Percentiles rank a stretch among this genome's conserved stretches.
Evolutionary conservation across 2,113 vertebrate genomes (phyloP).

Genomic region (Proterorhinus semilunaris): DNA sequence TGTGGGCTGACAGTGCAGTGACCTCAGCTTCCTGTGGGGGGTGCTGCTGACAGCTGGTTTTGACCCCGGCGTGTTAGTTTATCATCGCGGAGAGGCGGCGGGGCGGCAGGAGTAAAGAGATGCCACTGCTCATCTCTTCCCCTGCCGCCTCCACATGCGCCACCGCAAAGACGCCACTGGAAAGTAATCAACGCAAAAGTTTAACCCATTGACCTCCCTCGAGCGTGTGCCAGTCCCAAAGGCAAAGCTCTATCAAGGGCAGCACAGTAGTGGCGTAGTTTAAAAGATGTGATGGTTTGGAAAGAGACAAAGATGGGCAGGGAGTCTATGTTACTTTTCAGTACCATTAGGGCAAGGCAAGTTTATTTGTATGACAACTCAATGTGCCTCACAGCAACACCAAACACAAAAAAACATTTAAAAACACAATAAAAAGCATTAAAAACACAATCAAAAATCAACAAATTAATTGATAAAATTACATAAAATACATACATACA

Average conservation of each 20-base stretch:
- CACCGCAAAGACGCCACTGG: constrained; percentile 14
- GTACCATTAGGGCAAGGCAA: no score
- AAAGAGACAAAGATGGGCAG: neutral
- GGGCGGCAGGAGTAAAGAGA: neutral
- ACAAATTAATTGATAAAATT: no score
- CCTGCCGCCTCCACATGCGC: constrained; percentile 18
- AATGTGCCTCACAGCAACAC: no score
- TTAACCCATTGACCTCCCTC: neutral
- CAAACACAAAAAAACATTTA: no score
- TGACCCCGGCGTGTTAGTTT: constrained; percentile 21
- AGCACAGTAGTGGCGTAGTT: neutral
- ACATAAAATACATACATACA: no score
- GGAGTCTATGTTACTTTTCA: no score
- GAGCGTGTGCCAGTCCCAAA: neutral
- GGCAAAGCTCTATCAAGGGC: neutral
- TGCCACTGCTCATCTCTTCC: constrained; percentile 19
- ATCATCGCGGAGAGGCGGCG: constrained; percentile 38
- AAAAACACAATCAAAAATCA: no score
- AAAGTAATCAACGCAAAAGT: constrained; percentile 4
- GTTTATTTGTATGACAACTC: no score
- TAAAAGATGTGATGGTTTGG: neutral
- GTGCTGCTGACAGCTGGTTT: constrained; percentile 20
- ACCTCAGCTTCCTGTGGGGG: constrained; percentile 41
- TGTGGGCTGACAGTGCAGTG: constrained; percentile 25
- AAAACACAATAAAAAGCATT: no score